Percentiles rank a stretch among this genome's conserved stretches.
Conservation (phyloP, 2,113 vertebrate species). For the Psammodynastes pulverulentus region DNA sequence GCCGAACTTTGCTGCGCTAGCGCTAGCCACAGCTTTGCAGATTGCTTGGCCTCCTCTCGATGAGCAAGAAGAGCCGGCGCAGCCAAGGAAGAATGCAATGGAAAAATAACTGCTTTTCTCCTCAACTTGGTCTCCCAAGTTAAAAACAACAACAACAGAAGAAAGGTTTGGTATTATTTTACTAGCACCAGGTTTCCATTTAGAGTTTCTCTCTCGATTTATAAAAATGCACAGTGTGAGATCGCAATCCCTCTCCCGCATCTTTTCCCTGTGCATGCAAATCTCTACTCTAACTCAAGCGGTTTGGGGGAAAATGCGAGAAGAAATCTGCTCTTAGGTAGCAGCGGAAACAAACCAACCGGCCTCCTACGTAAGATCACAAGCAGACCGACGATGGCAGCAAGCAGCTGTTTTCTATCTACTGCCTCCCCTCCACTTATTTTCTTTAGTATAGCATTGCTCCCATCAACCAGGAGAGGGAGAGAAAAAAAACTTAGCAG, state of each 20-base stretch:
- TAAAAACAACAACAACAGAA: too few species aligned
- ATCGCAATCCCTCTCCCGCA: background rate
- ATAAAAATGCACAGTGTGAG: background rate
- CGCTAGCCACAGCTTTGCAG: too few species aligned
- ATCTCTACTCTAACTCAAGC: background rate
- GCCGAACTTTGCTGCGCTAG: too few species aligned
- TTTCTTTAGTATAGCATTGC: too few species aligned
- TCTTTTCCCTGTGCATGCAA: background rate
- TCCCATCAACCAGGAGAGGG: background rate
- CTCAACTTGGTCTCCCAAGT: background rate
- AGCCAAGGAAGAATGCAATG: background rate
- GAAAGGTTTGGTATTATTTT: background rate
- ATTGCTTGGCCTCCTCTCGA: too few species aligned
- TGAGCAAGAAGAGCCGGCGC: background rate
- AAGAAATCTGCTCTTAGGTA: background rate
- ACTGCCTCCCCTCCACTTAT: background rate
- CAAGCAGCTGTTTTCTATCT: background rate
- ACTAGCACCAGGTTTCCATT: background rate
- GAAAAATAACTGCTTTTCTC: background rate
- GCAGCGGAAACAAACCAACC: background rate
- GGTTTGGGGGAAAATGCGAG: background rate
- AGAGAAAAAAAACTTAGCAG: background rate
- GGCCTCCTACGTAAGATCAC: background rate
- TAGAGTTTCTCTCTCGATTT: background rate
- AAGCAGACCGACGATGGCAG: too few species aligned